Conservation (phyloP, 2,113 vertebrate species). For the Stercorarius parasiticus region DNA sequence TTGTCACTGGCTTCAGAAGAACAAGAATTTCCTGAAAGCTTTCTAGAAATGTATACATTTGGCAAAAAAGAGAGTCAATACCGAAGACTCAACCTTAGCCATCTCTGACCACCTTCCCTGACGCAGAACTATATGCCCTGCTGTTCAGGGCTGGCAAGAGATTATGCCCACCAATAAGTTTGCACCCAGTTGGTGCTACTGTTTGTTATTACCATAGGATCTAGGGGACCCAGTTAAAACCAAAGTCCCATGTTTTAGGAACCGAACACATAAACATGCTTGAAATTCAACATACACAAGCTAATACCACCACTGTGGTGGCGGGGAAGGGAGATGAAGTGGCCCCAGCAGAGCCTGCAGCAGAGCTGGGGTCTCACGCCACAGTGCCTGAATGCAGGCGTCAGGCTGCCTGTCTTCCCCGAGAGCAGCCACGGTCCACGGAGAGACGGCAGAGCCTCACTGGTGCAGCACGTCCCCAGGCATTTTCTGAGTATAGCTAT, state of each 20-base stretch:
- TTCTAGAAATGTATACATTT: neutral
- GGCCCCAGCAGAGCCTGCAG: neutral
- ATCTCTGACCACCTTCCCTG: neutral
- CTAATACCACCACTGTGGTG: neutral
- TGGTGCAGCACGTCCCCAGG: neutral
- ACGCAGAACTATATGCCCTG: neutral
- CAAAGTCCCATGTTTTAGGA: neutral
- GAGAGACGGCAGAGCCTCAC: neutral
- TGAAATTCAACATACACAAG: neutral
- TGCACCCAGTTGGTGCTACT: neutral
- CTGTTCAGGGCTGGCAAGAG: neutral
- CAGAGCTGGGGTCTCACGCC: neutral
- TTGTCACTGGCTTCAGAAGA: neutral
- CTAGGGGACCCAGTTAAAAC: neutral
- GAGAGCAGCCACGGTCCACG: rapidly evolving
- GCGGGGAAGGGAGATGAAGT: neutral
- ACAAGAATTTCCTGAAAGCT: neutral
- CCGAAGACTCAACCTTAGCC: neutral
- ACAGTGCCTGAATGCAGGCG: rapidly evolving
- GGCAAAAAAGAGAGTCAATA: neutral
- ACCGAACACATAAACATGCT: rapidly evolving
- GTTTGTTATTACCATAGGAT: neutral
- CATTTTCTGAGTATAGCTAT: neutral
- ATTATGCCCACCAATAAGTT: rapidly evolving
- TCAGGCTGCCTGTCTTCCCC: neutral